Evolutionary conservation across 2,888 invertebrate genomes (phyloP).

Genomic region (Atrina japonica): DNA sequence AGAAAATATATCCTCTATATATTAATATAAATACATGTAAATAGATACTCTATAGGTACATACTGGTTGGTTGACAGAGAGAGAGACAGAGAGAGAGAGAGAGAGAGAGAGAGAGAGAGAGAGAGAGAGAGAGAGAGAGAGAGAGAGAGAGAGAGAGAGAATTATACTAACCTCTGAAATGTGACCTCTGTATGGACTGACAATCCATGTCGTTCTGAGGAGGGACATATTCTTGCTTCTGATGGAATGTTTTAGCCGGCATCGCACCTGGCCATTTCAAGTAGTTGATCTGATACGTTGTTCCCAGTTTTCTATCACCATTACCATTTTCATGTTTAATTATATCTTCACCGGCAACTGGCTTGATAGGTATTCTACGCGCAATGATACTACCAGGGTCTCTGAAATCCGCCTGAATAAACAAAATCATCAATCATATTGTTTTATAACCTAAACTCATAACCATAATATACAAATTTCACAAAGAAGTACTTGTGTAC

Average conservation of each 20-base stretch:
- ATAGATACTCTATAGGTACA: too few species aligned
- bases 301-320: constrained; percentile 1
- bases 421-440: not conserved
- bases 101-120: too few species aligned
- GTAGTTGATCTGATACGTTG: constrained; percentile 49
- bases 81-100: too few species aligned
- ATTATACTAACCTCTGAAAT: constrained; percentile 46
- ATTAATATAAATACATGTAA: too few species aligned
- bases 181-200: constrained; percentile 48
- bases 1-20: too few species aligned
- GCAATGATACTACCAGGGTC: constrained; percentile 40
- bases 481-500: too few species aligned
- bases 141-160: too few species aligned
- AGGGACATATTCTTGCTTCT: constrained; percentile 45
- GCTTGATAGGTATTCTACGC: constrained; percentile 29
- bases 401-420: constrained; percentile 46
- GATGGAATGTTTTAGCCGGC: constrained; percentile 21
- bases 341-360: constrained; percentile 34
- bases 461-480: too few species aligned
- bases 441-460: too few species aligned
- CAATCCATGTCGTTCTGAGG: constrained; percentile 49
- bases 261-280: constrained; percentile 40
- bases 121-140: too few species aligned
- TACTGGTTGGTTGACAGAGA: too few species aligned
- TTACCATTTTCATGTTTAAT: constrained; percentile 33